A percentile compares a stretch with the other conserved stretches of the same genome.
Conservation (phyloP, 2,797 vertebrate species). For the Lagorchestes hirsutus region DNA sequence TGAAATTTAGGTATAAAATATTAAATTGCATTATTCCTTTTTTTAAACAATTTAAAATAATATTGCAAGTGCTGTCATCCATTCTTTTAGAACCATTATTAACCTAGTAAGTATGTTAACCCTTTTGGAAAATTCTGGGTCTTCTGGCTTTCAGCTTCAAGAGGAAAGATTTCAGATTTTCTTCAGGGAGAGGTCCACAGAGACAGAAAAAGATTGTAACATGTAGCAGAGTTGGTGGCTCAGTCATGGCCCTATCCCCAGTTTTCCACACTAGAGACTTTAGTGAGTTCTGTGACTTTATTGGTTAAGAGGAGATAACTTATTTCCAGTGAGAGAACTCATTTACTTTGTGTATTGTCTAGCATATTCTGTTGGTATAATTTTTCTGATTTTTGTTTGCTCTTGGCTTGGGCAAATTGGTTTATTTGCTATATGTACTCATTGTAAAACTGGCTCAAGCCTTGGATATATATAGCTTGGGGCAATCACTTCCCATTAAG, state of each 20-base stretch:
- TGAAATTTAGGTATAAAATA: background rate
- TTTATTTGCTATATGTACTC: background rate
- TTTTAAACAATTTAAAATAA: background rate
- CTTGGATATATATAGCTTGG: background rate
- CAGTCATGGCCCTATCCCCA: background rate
- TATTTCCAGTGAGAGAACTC: background rate
- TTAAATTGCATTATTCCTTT: background rate
- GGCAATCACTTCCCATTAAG: background rate
- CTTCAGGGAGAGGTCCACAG: background rate
- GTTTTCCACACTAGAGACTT: background rate
- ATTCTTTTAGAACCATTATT: background rate
- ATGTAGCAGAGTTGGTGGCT: background rate
- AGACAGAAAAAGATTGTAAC: background rate
- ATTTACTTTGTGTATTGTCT: background rate
- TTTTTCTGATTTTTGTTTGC: background rate
- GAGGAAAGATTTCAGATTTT: background rate
- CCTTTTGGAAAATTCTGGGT: background rate
- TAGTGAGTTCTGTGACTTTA: background rate
- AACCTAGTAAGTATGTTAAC: background rate
- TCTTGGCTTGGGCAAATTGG: background rate
- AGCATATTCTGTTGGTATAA: background rate
- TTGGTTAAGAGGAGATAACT: background rate
- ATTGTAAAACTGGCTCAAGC: background rate
- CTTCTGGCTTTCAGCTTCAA: background rate
- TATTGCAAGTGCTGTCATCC: background rate